Conservation (phyloP, 2,888 invertebrate genomes). For the Agriopis aurantiaria region DNA sequence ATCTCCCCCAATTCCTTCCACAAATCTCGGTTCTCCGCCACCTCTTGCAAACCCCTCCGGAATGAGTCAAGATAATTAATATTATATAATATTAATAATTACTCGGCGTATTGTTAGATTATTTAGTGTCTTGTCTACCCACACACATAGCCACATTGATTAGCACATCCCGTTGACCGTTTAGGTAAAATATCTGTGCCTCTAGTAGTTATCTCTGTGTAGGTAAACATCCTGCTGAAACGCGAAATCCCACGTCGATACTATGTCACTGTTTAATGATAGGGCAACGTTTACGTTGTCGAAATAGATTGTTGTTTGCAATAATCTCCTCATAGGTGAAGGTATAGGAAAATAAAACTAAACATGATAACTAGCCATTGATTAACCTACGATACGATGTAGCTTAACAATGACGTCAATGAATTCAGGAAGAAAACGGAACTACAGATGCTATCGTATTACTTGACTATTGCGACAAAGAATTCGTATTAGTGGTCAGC, state of each 20-base stretch:
- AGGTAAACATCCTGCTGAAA: conserved; percentile 61
- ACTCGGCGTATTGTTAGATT: too few species aligned
- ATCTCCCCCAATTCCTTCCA: too few species aligned
- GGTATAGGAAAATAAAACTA: not conserved
- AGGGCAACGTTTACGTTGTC: conserved; percentile 3
- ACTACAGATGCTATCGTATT: too few species aligned
- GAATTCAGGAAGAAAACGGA: too few species aligned
- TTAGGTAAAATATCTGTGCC: conserved; percentile 18
- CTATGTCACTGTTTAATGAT: conserved; percentile 14
- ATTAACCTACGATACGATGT: too few species aligned
- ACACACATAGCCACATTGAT: not conserved
- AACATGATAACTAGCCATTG: not conserved
- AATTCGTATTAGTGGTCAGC: too few species aligned
- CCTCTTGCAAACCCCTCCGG: too few species aligned
- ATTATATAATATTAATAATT: not conserved
- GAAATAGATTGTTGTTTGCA: not conserved
- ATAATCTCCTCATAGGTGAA: not conserved
- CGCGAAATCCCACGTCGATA: conserved; percentile 53
- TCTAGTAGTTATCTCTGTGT: conserved; percentile 48
- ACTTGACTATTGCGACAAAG: too few species aligned
- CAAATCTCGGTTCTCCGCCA: too few species aligned
- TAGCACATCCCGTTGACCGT: conserved; percentile 20
- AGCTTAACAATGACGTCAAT: too few species aligned
- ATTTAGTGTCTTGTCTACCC: too few species aligned
- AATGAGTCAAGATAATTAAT: too few species aligned